Conservation (phyloP, 2,888 invertebrate genomes). For the Xylota segnis region DNA sequence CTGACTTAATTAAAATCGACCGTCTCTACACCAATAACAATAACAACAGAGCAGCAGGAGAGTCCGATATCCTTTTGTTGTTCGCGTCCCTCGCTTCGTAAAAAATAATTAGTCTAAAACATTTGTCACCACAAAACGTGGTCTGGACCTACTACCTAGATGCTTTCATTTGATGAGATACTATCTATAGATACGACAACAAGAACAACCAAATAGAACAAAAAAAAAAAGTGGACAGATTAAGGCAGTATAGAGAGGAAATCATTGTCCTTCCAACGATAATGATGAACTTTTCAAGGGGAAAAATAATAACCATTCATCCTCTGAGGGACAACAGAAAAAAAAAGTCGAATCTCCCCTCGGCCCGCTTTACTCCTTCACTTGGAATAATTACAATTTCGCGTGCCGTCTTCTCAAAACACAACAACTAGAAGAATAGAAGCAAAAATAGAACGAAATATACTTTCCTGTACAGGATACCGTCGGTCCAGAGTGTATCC, state of each 20-base stretch:
- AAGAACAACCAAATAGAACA: background rate
- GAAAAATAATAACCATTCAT: constrained; percentile 55
- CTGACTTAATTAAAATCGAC: constrained; percentile 72
- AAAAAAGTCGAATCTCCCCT: constrained; percentile 12
- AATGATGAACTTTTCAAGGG: constrained; percentile 66
- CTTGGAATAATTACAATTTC: constrained; percentile 71
- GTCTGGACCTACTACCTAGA: constrained; percentile 20
- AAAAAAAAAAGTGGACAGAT: constrained; percentile 46
- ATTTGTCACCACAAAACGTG: constrained; percentile 71
- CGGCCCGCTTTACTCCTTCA: constrained; percentile 39
- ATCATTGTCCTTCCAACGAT: constrained; percentile 69
- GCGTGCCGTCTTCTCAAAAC: constrained; percentile 59
- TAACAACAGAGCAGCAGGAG: constrained; percentile 43
- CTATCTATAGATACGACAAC: background rate
- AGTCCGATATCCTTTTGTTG: constrained; percentile 37
- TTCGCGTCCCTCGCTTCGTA: constrained; percentile 25
- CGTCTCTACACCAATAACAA: constrained; percentile 52
- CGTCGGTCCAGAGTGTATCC: constrained; percentile 8
- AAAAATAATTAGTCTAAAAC: constrained; percentile 72
- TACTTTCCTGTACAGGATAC: constrained; percentile 33
- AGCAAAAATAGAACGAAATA: constrained; percentile 24
- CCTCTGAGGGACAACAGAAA: constrained; percentile 38
- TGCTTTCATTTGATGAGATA: constrained; percentile 3
- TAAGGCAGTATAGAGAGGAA: constrained; percentile 64
- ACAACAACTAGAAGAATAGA: constrained; percentile 7